Conservation (phyloP, 2,888 invertebrate species). For the Morpho deidamia region DNA sequence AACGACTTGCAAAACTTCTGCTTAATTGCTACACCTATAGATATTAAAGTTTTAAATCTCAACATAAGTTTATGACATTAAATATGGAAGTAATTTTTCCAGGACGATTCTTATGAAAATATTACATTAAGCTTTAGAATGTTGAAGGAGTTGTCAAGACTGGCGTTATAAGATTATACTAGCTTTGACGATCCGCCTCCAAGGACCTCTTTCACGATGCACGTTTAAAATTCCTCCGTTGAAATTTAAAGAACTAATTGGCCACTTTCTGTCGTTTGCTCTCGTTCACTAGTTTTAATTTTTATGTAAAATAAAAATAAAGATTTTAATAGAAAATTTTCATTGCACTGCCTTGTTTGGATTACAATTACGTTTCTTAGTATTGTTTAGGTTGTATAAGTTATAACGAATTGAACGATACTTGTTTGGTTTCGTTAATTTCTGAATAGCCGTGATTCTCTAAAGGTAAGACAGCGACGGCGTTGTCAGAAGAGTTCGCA, state of each 20-base stretch:
- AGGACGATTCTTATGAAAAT: conserved; percentile 8
- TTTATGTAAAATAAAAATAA: too few relatives aligned
- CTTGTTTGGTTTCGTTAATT: too few relatives aligned
- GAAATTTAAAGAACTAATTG: conserved; percentile 57
- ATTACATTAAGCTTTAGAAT: conserved; percentile 3
- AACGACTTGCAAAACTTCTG: conserved; percentile 68
- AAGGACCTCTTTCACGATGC: conserved; percentile 42
- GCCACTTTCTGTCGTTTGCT: conserved; percentile 35
- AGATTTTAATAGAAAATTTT: too few relatives aligned
- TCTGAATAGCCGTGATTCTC: too few relatives aligned
- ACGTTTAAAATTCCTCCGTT: conserved; percentile 7
- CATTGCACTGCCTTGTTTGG: too few relatives aligned
- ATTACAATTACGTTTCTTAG: too few relatives aligned
- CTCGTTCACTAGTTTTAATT: not conserved
- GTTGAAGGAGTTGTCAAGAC: conserved; percentile 52
- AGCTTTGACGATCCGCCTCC: conserved; percentile 60
- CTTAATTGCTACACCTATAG: conserved; percentile 47
- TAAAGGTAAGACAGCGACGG: too few relatives aligned
- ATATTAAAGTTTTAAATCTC: conserved; percentile 8
- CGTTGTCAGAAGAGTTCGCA: too few relatives aligned
- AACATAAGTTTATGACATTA: conserved; percentile 3
- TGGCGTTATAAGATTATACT: conserved; percentile 71
- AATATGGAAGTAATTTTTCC: conserved; percentile 2
- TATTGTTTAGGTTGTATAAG: too few relatives aligned
- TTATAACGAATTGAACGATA: too few relatives aligned